Percentiles rank a stretch among this genome's conserved stretches.
These are phyloP conservation scores for Carterocephalus palaemon DNA, from an alignment of 2,888 invertebrate species.

Conservation along the genomic window DNA sequence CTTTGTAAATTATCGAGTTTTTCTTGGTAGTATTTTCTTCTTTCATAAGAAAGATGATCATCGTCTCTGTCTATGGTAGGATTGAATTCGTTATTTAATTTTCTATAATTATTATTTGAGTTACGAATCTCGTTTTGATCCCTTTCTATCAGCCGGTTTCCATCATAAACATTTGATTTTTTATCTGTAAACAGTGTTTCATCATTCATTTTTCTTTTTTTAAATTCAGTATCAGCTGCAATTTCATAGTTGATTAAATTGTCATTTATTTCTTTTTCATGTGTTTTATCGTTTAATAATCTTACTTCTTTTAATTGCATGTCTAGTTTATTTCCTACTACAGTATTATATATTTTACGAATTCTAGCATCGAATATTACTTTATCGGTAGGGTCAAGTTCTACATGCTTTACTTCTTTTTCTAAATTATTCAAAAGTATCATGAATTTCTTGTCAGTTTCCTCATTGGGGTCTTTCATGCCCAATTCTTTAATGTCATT, in stretches of 20 bases:
- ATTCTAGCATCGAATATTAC: constrained; percentile 56
- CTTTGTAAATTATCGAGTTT: constrained; percentile 52
- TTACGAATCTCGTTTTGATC: constrained; percentile 2
- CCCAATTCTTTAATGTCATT: constrained; percentile 19
- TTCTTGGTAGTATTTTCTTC: constrained; percentile 56
- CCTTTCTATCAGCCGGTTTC: neutral
- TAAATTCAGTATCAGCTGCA: constrained; percentile 18
- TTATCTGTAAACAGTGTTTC: no score
- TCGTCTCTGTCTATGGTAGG: constrained; percentile 25
- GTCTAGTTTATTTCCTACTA: constrained; percentile 23
- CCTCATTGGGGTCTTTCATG: constrained; percentile 34
- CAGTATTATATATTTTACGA: constrained; percentile 48
- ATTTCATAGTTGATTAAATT: constrained; percentile 8
- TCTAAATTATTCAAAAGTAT: constrained; percentile 53
- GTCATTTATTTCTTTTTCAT: constrained; percentile 1
- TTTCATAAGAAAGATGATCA: constrained; percentile 43
- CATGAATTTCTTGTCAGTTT: constrained; percentile 48
- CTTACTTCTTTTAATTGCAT: neutral
- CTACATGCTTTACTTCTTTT: constrained; percentile 50
- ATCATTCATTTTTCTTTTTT: constrained; percentile 14
- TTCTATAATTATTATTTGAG: constrained; percentile 6
- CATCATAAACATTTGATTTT: neutral
- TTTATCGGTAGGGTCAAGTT: constrained; percentile 47
- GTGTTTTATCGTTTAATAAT: neutral
- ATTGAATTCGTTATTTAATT: constrained; percentile 13